These are phyloP conservation scores for Ophthalmolycus amberensis DNA, from an alignment of 2,113 vertebrate genomes.

Conservation along the genomic window DNA sequence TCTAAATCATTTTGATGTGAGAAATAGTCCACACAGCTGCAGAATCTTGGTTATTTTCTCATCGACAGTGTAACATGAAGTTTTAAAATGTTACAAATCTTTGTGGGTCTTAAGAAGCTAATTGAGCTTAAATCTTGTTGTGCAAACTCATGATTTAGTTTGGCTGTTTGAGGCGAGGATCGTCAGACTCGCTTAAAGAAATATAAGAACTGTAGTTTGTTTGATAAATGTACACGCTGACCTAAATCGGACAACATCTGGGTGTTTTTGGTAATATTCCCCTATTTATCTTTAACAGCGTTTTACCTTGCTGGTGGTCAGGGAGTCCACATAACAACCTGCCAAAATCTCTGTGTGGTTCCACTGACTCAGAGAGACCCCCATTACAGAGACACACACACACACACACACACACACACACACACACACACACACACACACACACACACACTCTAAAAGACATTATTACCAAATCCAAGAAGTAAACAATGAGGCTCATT, in stretches of 20 bases:
- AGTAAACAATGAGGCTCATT: conserved; percentile 59
- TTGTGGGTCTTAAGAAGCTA: background rate
- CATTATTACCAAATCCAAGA: conserved; percentile 50
- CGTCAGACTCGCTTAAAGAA: background rate
- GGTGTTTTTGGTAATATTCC: conserved; percentile 28
- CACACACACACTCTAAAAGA: background rate
- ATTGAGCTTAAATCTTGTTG: background rate
- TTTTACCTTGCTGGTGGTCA: conserved; percentile 60
- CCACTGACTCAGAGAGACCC: conserved; percentile 62
- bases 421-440: conserved; percentile 31
- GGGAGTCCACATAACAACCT: conserved; percentile 40
- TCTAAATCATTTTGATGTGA: background rate
- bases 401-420: conserved; percentile 17
- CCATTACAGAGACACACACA: conserved; percentile 40
- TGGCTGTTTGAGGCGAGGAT: background rate
- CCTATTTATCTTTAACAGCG: conserved; percentile 44
- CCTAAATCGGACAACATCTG: conserved; percentile 22
- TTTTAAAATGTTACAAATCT: background rate
- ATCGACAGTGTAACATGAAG: background rate
- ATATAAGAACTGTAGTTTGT: background rate
- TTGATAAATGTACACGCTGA: conserved; percentile 2
- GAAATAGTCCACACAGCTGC: background rate
- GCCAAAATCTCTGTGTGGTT: conserved; percentile 57
- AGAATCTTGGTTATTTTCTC: background rate
- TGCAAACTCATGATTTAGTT: background rate